These are phyloP conservation scores for Chrysemys picta DNA, from an alignment of 2,113 vertebrate genomes.

Conservation along the genomic window DNA sequence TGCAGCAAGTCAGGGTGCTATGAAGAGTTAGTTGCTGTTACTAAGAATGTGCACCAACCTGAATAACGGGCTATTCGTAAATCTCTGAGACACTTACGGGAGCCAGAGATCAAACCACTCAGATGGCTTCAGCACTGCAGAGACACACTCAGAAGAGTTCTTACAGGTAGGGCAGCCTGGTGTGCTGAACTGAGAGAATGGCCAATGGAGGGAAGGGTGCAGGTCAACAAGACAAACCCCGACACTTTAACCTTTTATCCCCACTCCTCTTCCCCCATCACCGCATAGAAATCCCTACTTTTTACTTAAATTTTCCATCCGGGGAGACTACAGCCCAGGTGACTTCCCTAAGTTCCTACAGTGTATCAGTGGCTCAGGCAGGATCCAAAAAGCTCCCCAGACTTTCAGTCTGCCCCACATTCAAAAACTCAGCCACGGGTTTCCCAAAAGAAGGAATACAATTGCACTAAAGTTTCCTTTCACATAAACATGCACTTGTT, in stretches of 20 bases:
- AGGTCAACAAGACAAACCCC: not conserved
- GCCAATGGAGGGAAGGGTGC: not conserved
- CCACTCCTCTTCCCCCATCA: not conserved
- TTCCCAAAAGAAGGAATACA: not conserved
- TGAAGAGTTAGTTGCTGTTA: not conserved
- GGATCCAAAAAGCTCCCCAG: not conserved
- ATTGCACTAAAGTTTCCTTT: not conserved
- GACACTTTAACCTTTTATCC: not conserved
- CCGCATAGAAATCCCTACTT: not conserved
- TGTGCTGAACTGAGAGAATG: not conserved
- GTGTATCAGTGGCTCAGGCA: rapidly evolving
- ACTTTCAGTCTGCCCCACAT: not conserved
- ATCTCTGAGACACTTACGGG: not conserved
- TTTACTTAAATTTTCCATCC: not conserved
- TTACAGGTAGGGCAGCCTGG: not conserved
- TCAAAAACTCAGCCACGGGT: rapidly evolving
- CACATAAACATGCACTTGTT: not conserved
- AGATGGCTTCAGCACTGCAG: not conserved
- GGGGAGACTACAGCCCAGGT: rapidly evolving
- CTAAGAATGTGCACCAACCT: slow-evolving; percentile 65
- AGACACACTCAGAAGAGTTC: not conserved
- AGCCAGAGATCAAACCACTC: not conserved
- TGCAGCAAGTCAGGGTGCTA: not conserved
- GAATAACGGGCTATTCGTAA: not conserved
- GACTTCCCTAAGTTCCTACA: rapidly evolving